These are phyloP conservation scores for Lepidothrix coronata DNA, from an alignment of 2,113 vertebrate genomes.

Conservation along the genomic window DNA sequence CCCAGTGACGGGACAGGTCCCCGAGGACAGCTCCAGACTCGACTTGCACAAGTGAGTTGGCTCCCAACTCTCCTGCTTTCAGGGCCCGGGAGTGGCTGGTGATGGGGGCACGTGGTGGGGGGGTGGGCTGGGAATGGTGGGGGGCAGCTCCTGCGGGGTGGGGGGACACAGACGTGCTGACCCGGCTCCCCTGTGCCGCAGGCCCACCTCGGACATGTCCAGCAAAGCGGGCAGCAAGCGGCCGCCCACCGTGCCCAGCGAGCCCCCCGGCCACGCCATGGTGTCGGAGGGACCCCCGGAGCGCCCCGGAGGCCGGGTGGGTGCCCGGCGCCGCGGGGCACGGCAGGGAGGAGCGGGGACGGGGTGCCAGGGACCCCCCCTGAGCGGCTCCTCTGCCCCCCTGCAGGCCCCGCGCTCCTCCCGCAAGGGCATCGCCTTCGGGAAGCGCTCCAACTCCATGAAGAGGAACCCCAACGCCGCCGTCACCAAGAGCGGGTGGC, in stretches of 20 bases:
- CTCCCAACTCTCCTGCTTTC: rapidly evolving
- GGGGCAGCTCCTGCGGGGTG: rapidly evolving
- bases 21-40: constrained; percentile 76
- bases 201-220: constrained; percentile 84
- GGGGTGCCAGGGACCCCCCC: rapidly evolving
- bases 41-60: constrained; percentile 77
- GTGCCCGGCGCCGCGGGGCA: neutral
- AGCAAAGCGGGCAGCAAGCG: constrained; percentile 77
- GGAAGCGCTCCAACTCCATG: constrained; percentile 95
- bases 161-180: rapidly evolving
- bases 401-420: constrained; percentile 76
- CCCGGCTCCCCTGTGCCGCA: neutral
- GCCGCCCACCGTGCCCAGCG: constrained; percentile 56
- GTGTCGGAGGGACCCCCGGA: constrained; percentile 81
- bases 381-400: neutral
- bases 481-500: constrained; percentile 89
- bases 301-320: constrained; percentile 79
- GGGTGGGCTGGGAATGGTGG: rapidly evolving
- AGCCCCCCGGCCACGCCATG: constrained; percentile 80
- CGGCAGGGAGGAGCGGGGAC: rapidly evolving
- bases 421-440: constrained; percentile 88
- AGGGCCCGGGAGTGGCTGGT: neutral
- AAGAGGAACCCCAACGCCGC: constrained; percentile 88
- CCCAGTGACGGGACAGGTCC: constrained; percentile 80
- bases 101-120: neutral